Percentiles rank a stretch among this genome's conserved stretches.
These are phyloP conservation scores for Pygoscelis antarcticus DNA, from an alignment of 2,113 vertebrate genomes.

Conservation along the genomic window DNA sequence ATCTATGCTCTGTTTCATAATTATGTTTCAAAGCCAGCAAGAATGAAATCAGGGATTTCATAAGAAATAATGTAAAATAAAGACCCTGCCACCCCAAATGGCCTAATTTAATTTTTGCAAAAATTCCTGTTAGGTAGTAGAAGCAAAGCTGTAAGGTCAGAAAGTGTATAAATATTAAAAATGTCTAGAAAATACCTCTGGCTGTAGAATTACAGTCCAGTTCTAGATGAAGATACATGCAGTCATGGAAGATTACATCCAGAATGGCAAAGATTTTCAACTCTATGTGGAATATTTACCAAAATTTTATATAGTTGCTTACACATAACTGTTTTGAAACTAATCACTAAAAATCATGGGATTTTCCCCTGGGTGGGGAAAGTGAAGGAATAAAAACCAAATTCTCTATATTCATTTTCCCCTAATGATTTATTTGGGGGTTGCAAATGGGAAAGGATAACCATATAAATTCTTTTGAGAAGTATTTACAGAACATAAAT, in stretches of 20 bases:
- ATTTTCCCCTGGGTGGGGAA: not conserved
- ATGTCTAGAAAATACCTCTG: not conserved
- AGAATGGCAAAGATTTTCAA: not conserved
- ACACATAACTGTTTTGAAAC: not conserved
- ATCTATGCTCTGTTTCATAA: not conserved
- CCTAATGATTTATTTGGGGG: not conserved
- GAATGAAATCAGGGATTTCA: not conserved
- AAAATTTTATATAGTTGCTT: not conserved
- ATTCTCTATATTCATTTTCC: not conserved
- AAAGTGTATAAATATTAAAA: not conserved
- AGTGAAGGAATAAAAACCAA: not conserved
- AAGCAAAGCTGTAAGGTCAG: not conserved
- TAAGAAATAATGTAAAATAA: not conserved
- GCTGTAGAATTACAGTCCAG: not conserved
- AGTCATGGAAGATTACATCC: not conserved
- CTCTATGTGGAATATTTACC: not conserved
- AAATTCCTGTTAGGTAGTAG: not conserved
- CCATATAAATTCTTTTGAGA: not conserved
- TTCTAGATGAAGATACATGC: not conserved
- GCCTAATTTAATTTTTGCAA: not conserved
- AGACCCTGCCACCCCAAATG: not conserved
- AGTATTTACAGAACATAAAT: not conserved
- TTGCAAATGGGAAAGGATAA: not conserved
- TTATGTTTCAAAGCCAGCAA: not conserved
- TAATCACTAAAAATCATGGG: not conserved